These are phyloP conservation scores for Oligia fasciuncula DNA, from an alignment of 2,888 invertebrate species.

Conservation along the genomic window DNA sequence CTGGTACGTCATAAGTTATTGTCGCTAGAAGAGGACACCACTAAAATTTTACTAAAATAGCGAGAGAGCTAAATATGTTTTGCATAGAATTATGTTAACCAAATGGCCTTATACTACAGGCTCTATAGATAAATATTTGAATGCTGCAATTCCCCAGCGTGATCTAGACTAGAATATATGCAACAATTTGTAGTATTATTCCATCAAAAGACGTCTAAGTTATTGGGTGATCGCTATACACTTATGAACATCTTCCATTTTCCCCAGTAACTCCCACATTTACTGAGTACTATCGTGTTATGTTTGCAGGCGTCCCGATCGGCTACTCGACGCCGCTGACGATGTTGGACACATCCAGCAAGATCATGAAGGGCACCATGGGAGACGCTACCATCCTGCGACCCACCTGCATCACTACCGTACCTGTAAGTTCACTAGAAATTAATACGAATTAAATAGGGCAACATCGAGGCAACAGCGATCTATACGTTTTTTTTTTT, in stretches of 20 bases:
- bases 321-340: slow-evolving; percentile 99
- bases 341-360: slow-evolving; percentile 97
- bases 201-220: not conserved
- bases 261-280: not conserved
- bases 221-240: not conserved
- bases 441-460: not conserved
- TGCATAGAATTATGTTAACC: not conserved
- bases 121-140: not conserved
- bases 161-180: not conserved
- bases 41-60: not conserved
- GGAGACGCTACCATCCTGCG: slow-evolving; percentile 97
- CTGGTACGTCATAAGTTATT: no score
- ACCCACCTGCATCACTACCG: slow-evolving; percentile 98
- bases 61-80: not conserved
- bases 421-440: slow-evolving; percentile 92
- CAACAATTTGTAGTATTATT: not conserved
- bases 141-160: not conserved
- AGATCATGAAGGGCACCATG: slow-evolving; percentile 97
- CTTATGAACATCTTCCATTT: not conserved
- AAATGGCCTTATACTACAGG: not conserved
- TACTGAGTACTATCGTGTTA: not conserved
- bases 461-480: not conserved
- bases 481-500: no score
- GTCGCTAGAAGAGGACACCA: not conserved
- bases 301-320: slow-evolving; percentile 94